A percentile compares a stretch with the other conserved stretches of the same genome.
Evolutionary conservation across 1,140 invertebrate species (phyloP).

Genomic region (Pseudomyrmex gracilis): DNA sequence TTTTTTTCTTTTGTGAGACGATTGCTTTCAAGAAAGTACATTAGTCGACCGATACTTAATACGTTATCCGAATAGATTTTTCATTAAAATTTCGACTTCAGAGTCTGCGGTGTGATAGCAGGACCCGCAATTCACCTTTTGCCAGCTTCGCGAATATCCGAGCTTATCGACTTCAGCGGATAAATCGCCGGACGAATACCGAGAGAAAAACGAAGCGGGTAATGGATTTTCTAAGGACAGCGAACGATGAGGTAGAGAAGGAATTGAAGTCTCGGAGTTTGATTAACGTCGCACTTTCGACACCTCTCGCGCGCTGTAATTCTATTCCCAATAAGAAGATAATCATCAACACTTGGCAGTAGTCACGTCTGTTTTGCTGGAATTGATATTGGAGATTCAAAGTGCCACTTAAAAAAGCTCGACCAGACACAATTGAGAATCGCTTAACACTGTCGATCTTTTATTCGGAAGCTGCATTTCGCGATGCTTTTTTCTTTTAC

Average conservation of each 20-base stretch:
- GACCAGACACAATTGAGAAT: conserved; percentile 12
- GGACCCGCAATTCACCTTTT: conserved; percentile 35
- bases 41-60: conserved; percentile 36
- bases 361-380: conserved; percentile 29
- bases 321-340: conserved; percentile 45
- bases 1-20: not conserved
- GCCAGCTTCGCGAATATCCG: conserved; percentile 30
- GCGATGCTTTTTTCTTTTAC: not conserved
- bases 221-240: conserved; percentile 57
- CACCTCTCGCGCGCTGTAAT: conserved; percentile 25
- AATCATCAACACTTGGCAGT: conserved; percentile 13
- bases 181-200: conserved; percentile 13
- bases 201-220: conserved; percentile 21
- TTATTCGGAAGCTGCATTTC: not conserved
- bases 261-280: conserved; percentile 63
- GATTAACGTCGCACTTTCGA: conserved; percentile 51
- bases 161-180: conserved; percentile 48
- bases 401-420: not conserved
- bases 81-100: conserved; percentile 41
- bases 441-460: not conserved
- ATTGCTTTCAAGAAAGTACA: not conserved
- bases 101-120: not conserved
- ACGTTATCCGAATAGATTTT: conserved; percentile 41
- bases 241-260: conserved; percentile 22
- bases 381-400: conserved; percentile 15